Conservation (phyloP, 2,888 invertebrate species). For the Eledona agricola region DNA sequence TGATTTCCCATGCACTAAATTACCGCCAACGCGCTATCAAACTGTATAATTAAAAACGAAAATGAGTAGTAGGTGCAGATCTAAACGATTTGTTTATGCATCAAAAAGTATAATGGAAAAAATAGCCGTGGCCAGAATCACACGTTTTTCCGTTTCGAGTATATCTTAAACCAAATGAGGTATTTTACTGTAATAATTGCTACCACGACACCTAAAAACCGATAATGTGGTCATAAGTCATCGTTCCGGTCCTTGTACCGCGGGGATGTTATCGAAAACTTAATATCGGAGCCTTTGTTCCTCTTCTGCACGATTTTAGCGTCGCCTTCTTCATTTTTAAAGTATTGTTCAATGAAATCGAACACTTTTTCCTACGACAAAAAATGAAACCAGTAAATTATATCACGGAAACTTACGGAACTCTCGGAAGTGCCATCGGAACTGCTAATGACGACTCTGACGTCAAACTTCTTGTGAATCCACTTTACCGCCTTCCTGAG, state of each 20-base stretch:
- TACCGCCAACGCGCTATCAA: too few relatives aligned
- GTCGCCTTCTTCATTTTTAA: conserved; percentile 62
- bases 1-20: too few relatives aligned
- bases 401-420: conserved; percentile 54
- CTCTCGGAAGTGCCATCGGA: conserved; percentile 60
- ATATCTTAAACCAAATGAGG: conserved; percentile 19
- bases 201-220: conserved; percentile 23
- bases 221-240: conserved; percentile 48
- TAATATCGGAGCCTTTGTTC: conserved; percentile 68
- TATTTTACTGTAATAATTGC: conserved; percentile 37
- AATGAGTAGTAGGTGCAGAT: too few relatives aligned
- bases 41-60: too few relatives aligned
- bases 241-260: conserved; percentile 48
- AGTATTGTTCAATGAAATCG: conserved; percentile 63
- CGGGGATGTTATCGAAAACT: conserved; percentile 70
- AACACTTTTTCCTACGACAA: conserved; percentile 67
- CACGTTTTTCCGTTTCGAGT: neutral
- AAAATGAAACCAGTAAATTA: conserved; percentile 5
- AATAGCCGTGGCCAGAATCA: neutral
- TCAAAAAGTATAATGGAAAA: too few relatives aligned
- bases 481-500: conserved; percentile 74
- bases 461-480: conserved; percentile 72
- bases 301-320: conserved; percentile 69
- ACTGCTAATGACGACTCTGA: conserved; percentile 68
- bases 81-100: too few relatives aligned